Base-by-base conservation (phyloP, 1,140 invertebrate species). In the Zaprionus africanus region DNA sequence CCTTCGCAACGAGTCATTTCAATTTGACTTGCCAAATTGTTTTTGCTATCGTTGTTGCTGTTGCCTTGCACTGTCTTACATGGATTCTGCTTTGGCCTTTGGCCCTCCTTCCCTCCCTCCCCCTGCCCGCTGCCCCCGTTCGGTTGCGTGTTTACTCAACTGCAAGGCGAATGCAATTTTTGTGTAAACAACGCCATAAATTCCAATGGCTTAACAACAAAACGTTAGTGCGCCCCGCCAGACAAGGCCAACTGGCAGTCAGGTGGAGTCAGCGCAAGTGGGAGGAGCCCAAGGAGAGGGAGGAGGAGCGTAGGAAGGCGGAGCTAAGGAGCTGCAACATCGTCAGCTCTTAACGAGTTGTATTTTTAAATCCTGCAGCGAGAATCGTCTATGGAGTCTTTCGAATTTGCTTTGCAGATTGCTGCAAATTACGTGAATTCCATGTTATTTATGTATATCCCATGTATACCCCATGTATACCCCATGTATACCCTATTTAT, bases 161-260 rank as follows among this genome's bases (percentile, higher is more conserved):
- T 84, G 84, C 84, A 88, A 81, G 85, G 85, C 81, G 78, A 86
- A 84, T 88, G 84, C 84, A 88, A 90, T 88, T 88, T 87, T 88
- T 88, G 84, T 88, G 84, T 88, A 88, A 88, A 88, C 84, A 88
- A 88, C 84, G 85, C 84, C 85, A 88, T 88, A 88, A 88, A 88
- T 88, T 88, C 78, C 81, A 90, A 86, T 84, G 74, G 84, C 83
- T 83, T 84, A 88, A 88, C 85, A 90, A 88, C 85, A 81, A 90
- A 84, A 81, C 81, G 80, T 80, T 78, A 69, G 79, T 67, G 58
- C 58, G 67, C 72, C 69, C 62, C 62, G 74, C 70, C 75, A 78
- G 81, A 70, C 84, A 87, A 88, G 84, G 84, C 78, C 84, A 73
- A 66, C 67, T 71, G 49, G 60, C 60, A 70, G 61, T 65, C 34